These are phyloP conservation scores for Ancistrus triradiatus DNA, from an alignment of 2,113 vertebrate genomes.

Conservation along the genomic window DNA sequence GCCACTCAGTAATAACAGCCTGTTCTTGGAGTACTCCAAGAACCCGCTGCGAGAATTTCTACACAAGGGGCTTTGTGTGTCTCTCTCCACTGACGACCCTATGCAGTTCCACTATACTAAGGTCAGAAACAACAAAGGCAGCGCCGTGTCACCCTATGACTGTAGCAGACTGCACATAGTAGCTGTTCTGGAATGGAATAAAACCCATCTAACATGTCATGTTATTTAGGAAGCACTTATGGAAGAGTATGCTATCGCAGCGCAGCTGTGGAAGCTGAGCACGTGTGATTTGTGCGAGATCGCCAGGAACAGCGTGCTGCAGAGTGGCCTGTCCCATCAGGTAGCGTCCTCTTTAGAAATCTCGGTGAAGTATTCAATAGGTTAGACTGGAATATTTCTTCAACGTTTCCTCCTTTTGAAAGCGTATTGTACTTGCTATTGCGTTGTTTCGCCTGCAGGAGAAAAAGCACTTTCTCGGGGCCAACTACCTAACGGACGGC, in stretches of 20 bases:
- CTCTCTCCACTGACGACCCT: constrained; percentile 93
- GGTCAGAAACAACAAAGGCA: constrained; percentile 75
- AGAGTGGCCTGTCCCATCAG: constrained; percentile 90
- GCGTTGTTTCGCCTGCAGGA: constrained; percentile 78
- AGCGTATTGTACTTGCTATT: too few species aligned
- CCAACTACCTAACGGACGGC: constrained; percentile 85
- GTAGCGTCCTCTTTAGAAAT: too few species aligned
- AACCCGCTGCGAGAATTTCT: constrained; percentile 92
- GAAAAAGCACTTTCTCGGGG: constrained; percentile 89
- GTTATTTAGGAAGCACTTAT: constrained; percentile 78
- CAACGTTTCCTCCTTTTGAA: too few species aligned
- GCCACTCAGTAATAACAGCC: constrained; percentile 96
- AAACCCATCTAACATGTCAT: not conserved
- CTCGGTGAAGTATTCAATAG: too few species aligned
- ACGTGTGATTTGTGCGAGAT: constrained; percentile 96
- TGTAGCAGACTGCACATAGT: too few species aligned
- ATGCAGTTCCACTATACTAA: constrained; percentile 99
- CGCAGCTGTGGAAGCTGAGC: constrained; percentile 96
- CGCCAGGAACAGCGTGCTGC: constrained; percentile 92
- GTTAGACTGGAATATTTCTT: too few species aligned
- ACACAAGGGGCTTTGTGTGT: constrained; percentile 89
- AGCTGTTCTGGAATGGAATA: too few species aligned
- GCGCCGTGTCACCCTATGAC: too few species aligned
- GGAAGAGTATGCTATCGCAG: constrained; percentile 96
- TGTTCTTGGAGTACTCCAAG: constrained; percentile 96